Evolutionary conservation across 2,797 vertebrate species (phyloP).

Genomic region (Anguilla marmorata): DNA sequence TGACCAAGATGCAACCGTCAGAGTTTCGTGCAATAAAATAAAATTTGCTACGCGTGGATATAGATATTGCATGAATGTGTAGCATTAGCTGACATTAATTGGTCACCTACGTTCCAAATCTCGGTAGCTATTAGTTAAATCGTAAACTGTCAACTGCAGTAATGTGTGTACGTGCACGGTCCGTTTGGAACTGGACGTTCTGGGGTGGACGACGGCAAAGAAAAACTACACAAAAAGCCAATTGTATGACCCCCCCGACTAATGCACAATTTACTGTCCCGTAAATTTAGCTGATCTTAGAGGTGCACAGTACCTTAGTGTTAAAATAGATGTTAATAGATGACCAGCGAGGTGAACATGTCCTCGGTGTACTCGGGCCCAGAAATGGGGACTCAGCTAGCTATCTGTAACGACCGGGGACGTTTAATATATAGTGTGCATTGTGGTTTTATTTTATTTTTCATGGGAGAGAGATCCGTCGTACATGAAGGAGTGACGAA

Average conservation of each 20-base stretch:
- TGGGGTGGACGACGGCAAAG: neutral
- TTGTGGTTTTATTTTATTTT: neutral
- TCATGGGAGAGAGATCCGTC: neutral
- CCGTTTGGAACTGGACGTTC: neutral
- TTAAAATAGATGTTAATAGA: neutral
- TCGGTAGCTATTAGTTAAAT: neutral
- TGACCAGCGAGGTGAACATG: neutral
- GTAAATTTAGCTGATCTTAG: too few relatives aligned
- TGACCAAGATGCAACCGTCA: neutral
- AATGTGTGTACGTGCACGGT: neutral
- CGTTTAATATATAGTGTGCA: neutral
- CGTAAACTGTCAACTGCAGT: neutral
- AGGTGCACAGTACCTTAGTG: too few relatives aligned
- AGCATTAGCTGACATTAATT: neutral
- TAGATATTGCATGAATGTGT: neutral
- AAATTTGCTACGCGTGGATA: neutral
- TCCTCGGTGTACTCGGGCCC: neutral
- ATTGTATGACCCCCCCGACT: too few relatives aligned
- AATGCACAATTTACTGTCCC: too few relatives aligned
- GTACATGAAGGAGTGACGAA: neutral
- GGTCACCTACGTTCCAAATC: neutral
- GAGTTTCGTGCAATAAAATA: neutral
- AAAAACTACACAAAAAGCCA: neutral
- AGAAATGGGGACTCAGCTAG: neutral
- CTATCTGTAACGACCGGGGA: neutral